Base-by-base conservation (phyloP, 2,797 vertebrate genomes). In the Pangasius larnaudii region DNA sequence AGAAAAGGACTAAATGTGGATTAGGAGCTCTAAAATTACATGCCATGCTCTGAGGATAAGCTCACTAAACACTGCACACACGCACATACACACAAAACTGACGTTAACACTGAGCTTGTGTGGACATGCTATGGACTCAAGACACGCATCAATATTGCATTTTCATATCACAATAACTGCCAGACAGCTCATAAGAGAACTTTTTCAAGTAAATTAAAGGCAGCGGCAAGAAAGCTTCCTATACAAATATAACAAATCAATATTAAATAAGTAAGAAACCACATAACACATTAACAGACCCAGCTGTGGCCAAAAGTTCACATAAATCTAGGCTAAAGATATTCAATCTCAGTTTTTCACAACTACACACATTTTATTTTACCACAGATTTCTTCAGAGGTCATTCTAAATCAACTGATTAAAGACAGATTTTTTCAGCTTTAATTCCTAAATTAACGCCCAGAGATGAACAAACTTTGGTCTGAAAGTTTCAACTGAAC, bases 1-100 rank as follows among this genome's bases (percentile, higher is more conserved):
- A 1, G 39, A 46, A 82, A 82, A 82, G 36, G 24, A 7, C 24
- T 42, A 42, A 82, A 46, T 30, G 59, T 84, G 87, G 72, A 88
- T 88, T 67, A 84, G 33, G 71, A 39, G 13, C 49, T 84, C 59
- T 77, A 84, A 84, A 51, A 36, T 59, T 39, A 82, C 16, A 65
- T 8, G 14, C 46, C 13, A 65, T 49, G 30, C n/a, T 86, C 61
- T 67, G 46, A 86, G 59, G 46, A 78, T 63, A 53, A 79, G 59
- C 51, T 77, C 27, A 51, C 13, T 16, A 11, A 14, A 16, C 4
- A 77, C 46, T 8, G 10, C 7, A 19, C 46, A 39, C 7, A 7
- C 16, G 18, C 5, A 53, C 69, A 36, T 30, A 84, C 27, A 30
- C 46, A n/a, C 16, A 39, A 19, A 53, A 65, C 22, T n/a, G 36